Percentiles rank a stretch among this genome's conserved stretches.
Evolutionary conservation across 2,797 vertebrate genomes (phyloP).

Genomic region (Phoxinus dragarum): DNA sequence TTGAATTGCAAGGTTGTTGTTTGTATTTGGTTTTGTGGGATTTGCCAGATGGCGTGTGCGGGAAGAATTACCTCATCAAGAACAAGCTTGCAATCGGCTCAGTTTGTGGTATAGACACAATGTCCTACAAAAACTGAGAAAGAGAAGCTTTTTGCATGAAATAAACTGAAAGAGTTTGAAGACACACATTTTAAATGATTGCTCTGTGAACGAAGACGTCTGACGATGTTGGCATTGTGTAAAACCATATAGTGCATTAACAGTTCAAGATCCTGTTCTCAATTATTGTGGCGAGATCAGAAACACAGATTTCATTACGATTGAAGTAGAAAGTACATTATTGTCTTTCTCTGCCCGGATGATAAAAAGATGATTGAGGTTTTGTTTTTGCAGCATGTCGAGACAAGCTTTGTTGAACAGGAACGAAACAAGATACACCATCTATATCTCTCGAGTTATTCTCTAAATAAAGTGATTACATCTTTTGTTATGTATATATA

Average conservation of each 20-base stretch:
- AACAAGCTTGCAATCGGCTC: constrained; percentile 12
- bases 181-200: constrained; percentile 44
- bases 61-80: constrained; percentile 62
- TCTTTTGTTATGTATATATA: background rate
- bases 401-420: constrained; percentile 36
- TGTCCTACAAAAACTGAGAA: constrained; percentile 1
- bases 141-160: constrained; percentile 14
- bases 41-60: constrained; percentile 59
- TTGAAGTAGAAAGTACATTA: constrained; percentile 40
- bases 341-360: constrained; percentile 38
- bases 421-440: constrained; percentile 13
- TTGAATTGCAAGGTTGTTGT: constrained; percentile 52
- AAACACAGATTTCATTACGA: constrained; percentile 56
- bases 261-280: constrained; percentile 35
- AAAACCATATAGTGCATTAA: constrained; percentile 17
- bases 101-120: constrained; percentile 7
- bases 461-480: constrained; percentile 18
- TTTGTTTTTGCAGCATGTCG: constrained; percentile 32
- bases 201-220: constrained; percentile 21
- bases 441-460: constrained; percentile 21
- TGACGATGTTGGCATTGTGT: constrained; percentile 26
- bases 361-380: constrained; percentile 50
- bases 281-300: constrained; percentile 39
- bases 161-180: constrained; percentile 17
- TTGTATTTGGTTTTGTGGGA: constrained; percentile 55